phyloP scores from a whole-genome alignment of 2,888 invertebrate species.

The Arctia plantaginis region DNA sequence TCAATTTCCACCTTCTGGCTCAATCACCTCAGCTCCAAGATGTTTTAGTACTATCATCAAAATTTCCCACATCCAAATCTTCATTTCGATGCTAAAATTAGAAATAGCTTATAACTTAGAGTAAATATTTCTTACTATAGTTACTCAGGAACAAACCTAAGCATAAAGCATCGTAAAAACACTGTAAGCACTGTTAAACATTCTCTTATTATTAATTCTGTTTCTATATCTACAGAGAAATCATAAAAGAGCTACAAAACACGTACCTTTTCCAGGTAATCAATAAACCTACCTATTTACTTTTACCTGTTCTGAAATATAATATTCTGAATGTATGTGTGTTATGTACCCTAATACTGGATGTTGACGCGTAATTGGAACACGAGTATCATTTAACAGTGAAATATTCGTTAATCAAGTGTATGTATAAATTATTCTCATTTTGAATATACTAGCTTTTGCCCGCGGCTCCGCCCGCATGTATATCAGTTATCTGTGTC shows the following conservation, averaged over 20 bases:
- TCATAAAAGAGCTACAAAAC: constrained; percentile 2
- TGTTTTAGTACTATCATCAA: too few relatives aligned
- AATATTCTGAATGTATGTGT: neutral
- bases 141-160: neutral
- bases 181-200: neutral
- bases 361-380: neutral
- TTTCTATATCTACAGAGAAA: neutral
- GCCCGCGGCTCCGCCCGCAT: too few relatives aligned
- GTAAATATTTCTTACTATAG: neutral
- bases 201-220: neutral
- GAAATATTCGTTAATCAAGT: neutral
- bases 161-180: neutral
- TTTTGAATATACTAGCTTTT: too few relatives aligned
- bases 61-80: too few relatives aligned
- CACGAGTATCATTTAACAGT: neutral
- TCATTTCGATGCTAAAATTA: too few relatives aligned
- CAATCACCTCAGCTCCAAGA: too few relatives aligned
- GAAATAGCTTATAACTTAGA: too few relatives aligned
- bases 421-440: neutral
- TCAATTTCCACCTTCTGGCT: too few relatives aligned
- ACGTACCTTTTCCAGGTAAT: constrained; percentile 1
- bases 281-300: neutral
- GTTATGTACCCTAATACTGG: neutral
- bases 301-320: neutral
- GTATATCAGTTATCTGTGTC: too few relatives aligned